phyloP scores from a whole-genome alignment of 2,113 vertebrate species.

The Eretmochelys imbricata region DNA sequence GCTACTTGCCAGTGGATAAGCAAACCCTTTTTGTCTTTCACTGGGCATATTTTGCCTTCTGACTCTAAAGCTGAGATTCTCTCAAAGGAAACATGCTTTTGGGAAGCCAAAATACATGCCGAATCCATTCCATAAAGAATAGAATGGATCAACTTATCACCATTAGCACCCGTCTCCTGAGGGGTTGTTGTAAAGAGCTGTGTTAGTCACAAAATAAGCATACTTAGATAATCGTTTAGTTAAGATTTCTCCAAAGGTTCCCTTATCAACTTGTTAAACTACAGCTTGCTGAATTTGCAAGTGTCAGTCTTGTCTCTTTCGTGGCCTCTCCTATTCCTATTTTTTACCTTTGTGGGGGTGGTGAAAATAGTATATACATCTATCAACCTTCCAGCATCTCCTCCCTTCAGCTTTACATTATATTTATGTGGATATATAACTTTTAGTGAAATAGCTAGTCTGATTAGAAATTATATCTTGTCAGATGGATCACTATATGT shows the following conservation, averaged over 20 bases:
- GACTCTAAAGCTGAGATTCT: slow-evolving; percentile 19
- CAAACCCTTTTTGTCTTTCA: neutral
- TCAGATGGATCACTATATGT: neutral
- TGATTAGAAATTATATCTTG: fast-evolving
- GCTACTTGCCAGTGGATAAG: neutral
- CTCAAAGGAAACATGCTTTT: neutral
- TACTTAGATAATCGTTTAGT: neutral
- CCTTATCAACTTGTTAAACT: neutral
- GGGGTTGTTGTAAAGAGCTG: neutral
- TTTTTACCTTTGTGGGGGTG: neutral
- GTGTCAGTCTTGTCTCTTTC: neutral
- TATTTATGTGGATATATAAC: neutral
- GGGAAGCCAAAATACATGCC: neutral
- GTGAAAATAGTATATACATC: neutral
- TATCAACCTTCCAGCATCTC: neutral
- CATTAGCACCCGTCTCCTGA: neutral
- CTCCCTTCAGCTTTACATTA: neutral
- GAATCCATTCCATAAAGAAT: neutral
- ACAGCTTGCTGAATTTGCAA: neutral
- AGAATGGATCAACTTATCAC: neutral
- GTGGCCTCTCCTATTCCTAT: neutral
- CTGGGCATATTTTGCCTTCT: neutral
- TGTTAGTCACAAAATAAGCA: neutral
- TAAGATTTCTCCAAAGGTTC: neutral
- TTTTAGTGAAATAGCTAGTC: neutral